A percentile compares a stretch with the other conserved stretches of the same genome.
Evolutionary conservation across 2,888 invertebrate species (phyloP).

Genomic region (Ischnura elegans): DNA sequence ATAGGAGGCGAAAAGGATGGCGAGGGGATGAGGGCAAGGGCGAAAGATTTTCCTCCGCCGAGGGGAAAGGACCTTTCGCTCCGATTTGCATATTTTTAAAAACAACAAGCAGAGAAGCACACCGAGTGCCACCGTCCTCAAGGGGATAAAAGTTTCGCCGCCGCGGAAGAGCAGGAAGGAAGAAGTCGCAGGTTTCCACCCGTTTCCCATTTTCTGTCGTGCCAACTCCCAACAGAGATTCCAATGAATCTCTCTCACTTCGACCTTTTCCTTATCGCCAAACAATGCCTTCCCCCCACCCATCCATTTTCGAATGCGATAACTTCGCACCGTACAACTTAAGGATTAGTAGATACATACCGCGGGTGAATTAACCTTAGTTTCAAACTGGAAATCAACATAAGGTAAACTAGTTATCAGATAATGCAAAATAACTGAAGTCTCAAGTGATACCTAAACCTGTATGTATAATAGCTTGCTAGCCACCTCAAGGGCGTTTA

Average conservation of each 20-base stretch:
- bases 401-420: too few relatives aligned
- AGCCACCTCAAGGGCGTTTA: too few relatives aligned
- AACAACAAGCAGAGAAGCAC: neutral
- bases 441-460: too few relatives aligned
- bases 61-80: neutral
- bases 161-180: neutral
- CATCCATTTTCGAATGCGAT: neutral
- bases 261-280: neutral
- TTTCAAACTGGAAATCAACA: too few relatives aligned
- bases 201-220: neutral
- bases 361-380: too few relatives aligned
- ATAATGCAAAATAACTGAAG: too few relatives aligned
- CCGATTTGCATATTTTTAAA: slow-evolving; percentile 28
- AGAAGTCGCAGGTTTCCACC: neutral
- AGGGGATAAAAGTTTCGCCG: neutral
- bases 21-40: neutral
- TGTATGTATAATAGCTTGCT: too few relatives aligned
- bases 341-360: too few relatives aligned
- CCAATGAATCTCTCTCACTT: neutral
- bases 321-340: too few relatives aligned
- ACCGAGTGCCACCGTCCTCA: neutral
- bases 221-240: neutral
- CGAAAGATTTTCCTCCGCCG: neutral
- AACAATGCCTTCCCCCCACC: neutral
- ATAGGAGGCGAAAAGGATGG: neutral